A percentile compares a stretch with the other conserved stretches of the same genome.
Conservation (phyloP, 92 coral and sea anemone genomes). For the Galaxea fascicularis region DNA sequence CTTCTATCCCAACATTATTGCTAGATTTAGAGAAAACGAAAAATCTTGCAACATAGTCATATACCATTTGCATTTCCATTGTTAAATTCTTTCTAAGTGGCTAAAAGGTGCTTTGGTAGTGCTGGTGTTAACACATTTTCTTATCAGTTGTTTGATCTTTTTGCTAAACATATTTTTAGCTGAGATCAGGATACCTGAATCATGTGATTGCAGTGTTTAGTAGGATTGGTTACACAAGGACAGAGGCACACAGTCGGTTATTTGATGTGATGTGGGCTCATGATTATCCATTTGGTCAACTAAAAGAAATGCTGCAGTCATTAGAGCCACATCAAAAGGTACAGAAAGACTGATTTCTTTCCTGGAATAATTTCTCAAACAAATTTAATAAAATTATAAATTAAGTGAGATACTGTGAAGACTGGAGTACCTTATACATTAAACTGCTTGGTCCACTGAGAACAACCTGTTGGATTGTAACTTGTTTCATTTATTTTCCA, state of each 20-base stretch:
- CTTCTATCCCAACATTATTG: no score
- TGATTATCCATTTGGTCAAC: constrained; percentile 90
- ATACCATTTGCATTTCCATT: background rate
- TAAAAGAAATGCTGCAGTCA: constrained; percentile 53
- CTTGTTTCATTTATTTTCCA: no score
- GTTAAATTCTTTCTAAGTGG: no score
- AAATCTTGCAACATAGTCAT: no score
- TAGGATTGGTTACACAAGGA: constrained; percentile 81
- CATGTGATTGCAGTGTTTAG: constrained; percentile 87
- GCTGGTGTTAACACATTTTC: background rate
- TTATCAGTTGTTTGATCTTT: background rate
- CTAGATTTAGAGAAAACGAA: no score
- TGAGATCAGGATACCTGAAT: constrained; percentile 83
- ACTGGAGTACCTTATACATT: no score
- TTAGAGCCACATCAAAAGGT: constrained; percentile 93
- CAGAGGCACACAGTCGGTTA: constrained; percentile 56
- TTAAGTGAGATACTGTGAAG: no score
- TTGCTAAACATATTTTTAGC: constrained; percentile 34
- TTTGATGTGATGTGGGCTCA: constrained; percentile 98
- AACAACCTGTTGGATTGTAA: no score
- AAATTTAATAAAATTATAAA: no score
- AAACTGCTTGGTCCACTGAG: no score
- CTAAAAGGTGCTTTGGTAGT: background rate
- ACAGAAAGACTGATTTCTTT: background rate
- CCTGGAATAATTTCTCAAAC: no score